Evolutionary conservation across 2,888 invertebrate genomes (phyloP).

Genomic region (Ophion obscuratus): DNA sequence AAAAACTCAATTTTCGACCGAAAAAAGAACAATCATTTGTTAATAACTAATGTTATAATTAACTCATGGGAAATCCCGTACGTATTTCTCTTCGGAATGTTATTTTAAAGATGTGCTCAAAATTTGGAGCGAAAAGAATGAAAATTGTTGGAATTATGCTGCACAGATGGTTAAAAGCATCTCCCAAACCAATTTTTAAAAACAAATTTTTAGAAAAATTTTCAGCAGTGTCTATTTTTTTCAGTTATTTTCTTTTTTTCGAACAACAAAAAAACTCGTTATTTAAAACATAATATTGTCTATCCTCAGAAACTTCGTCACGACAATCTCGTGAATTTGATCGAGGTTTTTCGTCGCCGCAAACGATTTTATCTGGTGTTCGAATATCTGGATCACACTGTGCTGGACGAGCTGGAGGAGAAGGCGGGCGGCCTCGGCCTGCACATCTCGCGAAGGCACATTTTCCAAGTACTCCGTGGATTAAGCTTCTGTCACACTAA

Average conservation of each 20-base stretch:
- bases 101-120: no score
- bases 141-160: no score
- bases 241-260: background rate
- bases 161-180: no score
- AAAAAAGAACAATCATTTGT: no score
- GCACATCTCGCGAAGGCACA: conserved; percentile 89
- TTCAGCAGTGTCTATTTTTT: background rate
- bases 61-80: no score
- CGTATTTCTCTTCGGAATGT: no score
- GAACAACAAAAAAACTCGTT: background rate
- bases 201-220: no score
- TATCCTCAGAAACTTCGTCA: conserved; percentile 91
- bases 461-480: conserved; percentile 93
- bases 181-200: no score
- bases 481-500: conserved; percentile 93
- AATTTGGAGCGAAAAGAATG: no score
- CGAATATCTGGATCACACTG: conserved; percentile 94
- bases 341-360: conserved; percentile 94
- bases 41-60: no score
- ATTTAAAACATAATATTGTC: background rate
- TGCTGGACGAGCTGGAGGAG: conserved; percentile 93
- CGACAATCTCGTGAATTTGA: conserved; percentile 94
- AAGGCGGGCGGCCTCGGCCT: conserved; percentile 90
- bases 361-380: conserved; percentile 94
- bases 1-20: no score